Evolutionary conservation across 1,140 invertebrate species (phyloP).

Genomic region (Cyclina sinensis): DNA sequence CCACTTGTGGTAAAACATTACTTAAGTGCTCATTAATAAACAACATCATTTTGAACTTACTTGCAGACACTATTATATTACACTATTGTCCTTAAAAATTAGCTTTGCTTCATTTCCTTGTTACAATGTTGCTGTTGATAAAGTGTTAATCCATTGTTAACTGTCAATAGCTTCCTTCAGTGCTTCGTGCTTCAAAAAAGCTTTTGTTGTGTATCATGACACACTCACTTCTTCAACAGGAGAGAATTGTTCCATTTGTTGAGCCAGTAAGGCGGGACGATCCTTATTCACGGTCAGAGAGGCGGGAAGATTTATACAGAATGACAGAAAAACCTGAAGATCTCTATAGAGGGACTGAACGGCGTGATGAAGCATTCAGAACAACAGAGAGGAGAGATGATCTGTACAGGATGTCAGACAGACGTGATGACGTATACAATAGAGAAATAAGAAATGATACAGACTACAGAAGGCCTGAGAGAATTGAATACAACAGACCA

Average conservation of each 20-base stretch:
- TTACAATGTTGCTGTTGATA: too few relatives aligned
- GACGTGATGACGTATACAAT: neutral
- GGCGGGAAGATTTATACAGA: conserved; percentile 14
- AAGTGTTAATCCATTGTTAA: too few relatives aligned
- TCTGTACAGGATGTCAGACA: neutral
- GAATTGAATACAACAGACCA: conserved; percentile 30
- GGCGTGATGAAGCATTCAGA: conserved; percentile 56
- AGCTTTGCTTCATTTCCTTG: too few relatives aligned
- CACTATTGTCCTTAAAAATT: too few relatives aligned
- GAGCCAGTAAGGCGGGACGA: conserved; percentile 43
- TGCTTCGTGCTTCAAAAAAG: too few relatives aligned
- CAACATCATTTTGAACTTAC: too few relatives aligned
- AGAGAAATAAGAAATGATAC: neutral
- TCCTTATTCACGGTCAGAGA: conserved; percentile 38
- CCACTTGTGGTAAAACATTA: too few relatives aligned
- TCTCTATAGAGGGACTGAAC: conserved; percentile 55
- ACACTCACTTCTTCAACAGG: too few relatives aligned
- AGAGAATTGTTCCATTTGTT: conserved; percentile 36
- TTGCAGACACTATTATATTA: too few relatives aligned
- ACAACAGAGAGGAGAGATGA: conserved; percentile 17
- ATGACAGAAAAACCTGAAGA: conserved; percentile 43
- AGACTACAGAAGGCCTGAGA: neutral
- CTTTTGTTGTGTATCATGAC: too few relatives aligned
- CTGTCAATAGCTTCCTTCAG: too few relatives aligned
- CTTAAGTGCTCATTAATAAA: too few relatives aligned